A percentile compares a stretch with the other conserved stretches of the same genome.
Evolutionary conservation across 2,113 vertebrate species (phyloP).

Genomic region (Macrotus californicus): DNA sequence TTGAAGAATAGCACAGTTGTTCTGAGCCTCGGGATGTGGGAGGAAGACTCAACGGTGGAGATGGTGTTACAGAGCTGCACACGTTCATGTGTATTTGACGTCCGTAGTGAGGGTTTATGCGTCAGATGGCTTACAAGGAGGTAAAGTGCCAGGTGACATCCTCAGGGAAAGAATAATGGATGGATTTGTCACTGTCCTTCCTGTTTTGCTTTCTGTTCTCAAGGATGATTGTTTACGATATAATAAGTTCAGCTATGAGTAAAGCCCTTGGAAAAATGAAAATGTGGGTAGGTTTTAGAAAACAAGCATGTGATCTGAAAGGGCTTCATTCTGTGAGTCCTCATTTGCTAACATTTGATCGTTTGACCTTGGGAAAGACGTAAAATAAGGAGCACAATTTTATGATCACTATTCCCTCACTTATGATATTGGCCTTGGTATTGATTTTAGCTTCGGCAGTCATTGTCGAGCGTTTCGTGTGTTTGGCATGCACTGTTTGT

Average conservation of each 20-base stretch:
- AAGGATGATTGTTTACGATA: not conserved
- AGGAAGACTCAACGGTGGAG: constrained; percentile 27
- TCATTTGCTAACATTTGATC: not conserved
- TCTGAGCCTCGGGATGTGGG: not conserved
- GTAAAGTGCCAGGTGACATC: not conserved
- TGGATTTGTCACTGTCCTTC: not conserved
- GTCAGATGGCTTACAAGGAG: not conserved
- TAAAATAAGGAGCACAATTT: not conserved
- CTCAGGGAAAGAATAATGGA: not conserved
- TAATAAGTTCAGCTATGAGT: not conserved
- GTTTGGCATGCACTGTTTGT: not conserved
- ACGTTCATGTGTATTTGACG: not conserved
- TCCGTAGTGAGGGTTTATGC: not conserved
- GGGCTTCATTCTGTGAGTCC: not conserved
- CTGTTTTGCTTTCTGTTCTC: constrained; percentile 1
- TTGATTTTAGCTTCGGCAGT: not conserved
- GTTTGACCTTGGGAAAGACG: not conserved
- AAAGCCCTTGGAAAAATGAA: not conserved
- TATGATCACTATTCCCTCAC: not conserved
- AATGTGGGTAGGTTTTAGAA: not conserved
- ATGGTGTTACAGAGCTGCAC: not conserved
- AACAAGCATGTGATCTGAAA: not conserved
- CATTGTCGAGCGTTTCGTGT: not conserved
- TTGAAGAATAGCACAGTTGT: constrained; percentile 4
- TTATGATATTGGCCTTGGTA: not conserved